A percentile compares a stretch with the other conserved stretches of the same genome.
Conservation (phyloP, 2,113 vertebrate species). For the Polypterus senegalus region DNA sequence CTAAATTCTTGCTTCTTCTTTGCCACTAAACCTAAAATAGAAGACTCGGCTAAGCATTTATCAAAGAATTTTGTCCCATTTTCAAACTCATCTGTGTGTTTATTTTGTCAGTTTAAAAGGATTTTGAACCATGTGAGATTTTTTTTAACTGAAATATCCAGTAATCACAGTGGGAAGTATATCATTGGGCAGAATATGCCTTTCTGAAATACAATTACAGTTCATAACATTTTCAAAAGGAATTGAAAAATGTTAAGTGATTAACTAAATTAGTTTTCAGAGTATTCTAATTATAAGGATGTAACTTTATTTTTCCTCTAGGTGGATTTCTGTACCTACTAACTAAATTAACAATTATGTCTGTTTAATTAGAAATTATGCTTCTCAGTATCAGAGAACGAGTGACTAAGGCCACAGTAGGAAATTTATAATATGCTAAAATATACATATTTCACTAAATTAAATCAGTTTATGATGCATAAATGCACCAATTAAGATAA, state of each 20-base stretch:
- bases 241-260: constrained; percentile 56
- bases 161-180: background rate
- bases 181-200: background rate
- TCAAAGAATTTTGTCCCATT: too few relatives aligned
- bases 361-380: constrained; percentile 61
- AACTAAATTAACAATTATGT: constrained; percentile 47
- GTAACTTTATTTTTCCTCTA: constrained; percentile 46
- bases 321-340: constrained; percentile 58
- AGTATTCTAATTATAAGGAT: constrained; percentile 57
- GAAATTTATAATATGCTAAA: constrained; percentile 50
- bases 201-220: background rate
- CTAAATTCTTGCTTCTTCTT: constrained; percentile 23
- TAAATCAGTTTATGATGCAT: constrained; percentile 9
- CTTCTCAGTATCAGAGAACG: constrained; percentile 39
- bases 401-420: constrained; percentile 30
- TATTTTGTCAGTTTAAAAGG: too few relatives aligned
- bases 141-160: constrained; percentile 25
- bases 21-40: too few relatives aligned
- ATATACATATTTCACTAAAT: constrained; percentile 10
- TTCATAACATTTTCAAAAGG: background rate
- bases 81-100: too few relatives aligned
- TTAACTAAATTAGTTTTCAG: constrained; percentile 64
- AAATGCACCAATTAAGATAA: constrained; percentile 14
- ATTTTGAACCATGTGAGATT: constrained; percentile 24
- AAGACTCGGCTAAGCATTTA: too few relatives aligned